phyloP scores from a whole-genome alignment of 2,888 invertebrate species.

The Seira ritae region DNA sequence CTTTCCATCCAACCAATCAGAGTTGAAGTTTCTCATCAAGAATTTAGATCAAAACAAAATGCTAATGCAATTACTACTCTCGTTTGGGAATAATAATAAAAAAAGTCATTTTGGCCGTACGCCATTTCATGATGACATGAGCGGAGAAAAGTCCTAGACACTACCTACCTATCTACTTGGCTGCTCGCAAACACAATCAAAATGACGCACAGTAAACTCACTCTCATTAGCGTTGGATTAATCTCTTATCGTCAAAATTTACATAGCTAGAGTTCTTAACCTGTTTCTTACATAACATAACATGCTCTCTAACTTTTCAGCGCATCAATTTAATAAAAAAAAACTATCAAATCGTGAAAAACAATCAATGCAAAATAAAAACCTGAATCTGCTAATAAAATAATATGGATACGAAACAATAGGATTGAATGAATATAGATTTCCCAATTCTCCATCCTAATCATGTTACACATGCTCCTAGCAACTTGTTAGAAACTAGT shows the following conservation, averaged over 20 bases:
- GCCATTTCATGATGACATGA: background rate
- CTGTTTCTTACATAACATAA: conserved; percentile 19
- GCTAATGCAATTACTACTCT: background rate
- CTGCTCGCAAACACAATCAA: no score
- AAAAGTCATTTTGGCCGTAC: background rate
- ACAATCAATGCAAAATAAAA: background rate
- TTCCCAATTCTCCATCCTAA: background rate
- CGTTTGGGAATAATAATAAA: background rate
- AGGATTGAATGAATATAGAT: background rate
- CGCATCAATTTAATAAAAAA: no score
- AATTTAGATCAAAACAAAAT: conserved; percentile 11
- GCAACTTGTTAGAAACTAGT: conserved; percentile 27
- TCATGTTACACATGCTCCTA: background rate
- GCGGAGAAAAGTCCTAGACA: background rate
- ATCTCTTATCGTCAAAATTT: no score
- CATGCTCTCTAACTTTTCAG: background rate
- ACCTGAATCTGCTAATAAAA: background rate
- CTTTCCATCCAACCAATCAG: conserved; percentile 46
- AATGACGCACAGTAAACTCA: no score
- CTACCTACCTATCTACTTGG: no score
- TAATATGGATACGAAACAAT: background rate
- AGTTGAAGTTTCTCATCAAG: background rate
- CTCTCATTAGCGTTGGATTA: no score
- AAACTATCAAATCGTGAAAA: background rate
- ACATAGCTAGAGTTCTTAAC: conserved; percentile 5